Base-by-base conservation (phyloP, 1,140 invertebrate genomes). In the Drosophila carrolli region DNA sequence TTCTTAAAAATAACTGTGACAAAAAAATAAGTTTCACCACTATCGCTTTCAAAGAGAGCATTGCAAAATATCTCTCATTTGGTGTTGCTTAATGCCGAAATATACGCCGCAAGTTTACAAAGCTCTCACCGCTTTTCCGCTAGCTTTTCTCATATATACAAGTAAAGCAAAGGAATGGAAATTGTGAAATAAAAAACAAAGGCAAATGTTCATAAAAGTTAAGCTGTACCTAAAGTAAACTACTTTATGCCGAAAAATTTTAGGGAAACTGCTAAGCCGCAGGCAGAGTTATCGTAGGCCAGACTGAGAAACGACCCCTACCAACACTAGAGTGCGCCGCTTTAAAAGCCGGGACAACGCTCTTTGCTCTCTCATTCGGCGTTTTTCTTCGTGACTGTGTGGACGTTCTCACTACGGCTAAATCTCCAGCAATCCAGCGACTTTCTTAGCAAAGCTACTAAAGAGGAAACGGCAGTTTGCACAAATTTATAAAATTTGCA, bases 341-440 rank as follows among this genome's bases (percentile, higher is more conserved):
- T 63, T 58, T 62, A 19, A 35, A 72, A 75, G 51, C 50, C 55
- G 56, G 67, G 16, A 50, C 68, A 65, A 61, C 65, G 46, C 58
- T 86, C 76, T 59, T 43, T 41, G 81, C 85, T 68, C 67, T 90
- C 82, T 90, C 86, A 90, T 90, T 90, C 86, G 84, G 80, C 84
- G 85, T 84, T 89, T 80, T 78, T 85, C 84, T 80, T 72, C 53
- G 84, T 70, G 62, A 80, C 70, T 84, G 82, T 90, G 82, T 80
- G 76, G 85, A 89, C 85, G 78, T 85, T 70, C 32, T 35, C 27
- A 48, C n/a, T 47, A 71, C 74, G 72, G 70, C 76, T 37, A 53
- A 65, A 65, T 53, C 68, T 58, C 54, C 53, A 86, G 58, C 65
- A 71, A 59, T 43, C 51, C 72, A 80, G 63, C 78, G 65, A 81